Evolutionary conservation across 2,797 vertebrate genomes (phyloP), one percentile per base, ranked within the genome.

Genomic region (Epinephelus awoara): DNA sequence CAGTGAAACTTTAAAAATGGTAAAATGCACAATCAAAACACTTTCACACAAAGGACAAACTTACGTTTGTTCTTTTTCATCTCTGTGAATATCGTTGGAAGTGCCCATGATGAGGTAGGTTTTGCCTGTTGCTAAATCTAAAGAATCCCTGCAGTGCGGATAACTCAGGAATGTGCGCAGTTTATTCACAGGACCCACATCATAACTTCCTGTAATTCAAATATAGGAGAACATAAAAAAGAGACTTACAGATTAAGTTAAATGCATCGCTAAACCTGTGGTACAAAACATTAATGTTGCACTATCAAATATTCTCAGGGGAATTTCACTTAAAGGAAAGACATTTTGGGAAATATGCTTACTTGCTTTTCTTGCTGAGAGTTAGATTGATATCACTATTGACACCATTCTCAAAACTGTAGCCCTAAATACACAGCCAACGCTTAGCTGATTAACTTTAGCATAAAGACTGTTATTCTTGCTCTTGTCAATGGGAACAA

Each of bases 31-130:
- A 29, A 19, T 57, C 9, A 12, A 62, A 10, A 72, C 9, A 68
- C 6, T 55, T 15, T 21, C 11, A 29, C 7, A 52, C 29, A 34
- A 38, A 68, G 5, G 25, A 50, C 12, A 55, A 18, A 89, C 88
- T 75, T 68, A 92, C 87, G 19, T 7, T 12, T 68, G 0, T 0
- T 3, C 15, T 47, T 19, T 0, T 0, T 59, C 46, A 17, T 87
- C 79, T 67, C 15, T 52, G 19, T 88, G 29, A 21, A 91, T 83
- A 40, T 93, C 85, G 14, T 15, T 72, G 44, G 88, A 89, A 5
- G 85, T 74, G 54, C 94, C 94, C 94, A 95, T 95, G 67, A 95
- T 77, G 10, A 95, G 93, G 77, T 92, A 95, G 3, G 64, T 66
- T 46, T 92, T 92, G 3, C 58, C 85, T 9, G 6, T 2, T 0